Conservation (phyloP, 1,140 invertebrate genomes). For the Thaumetopoea pityocampa region DNA sequence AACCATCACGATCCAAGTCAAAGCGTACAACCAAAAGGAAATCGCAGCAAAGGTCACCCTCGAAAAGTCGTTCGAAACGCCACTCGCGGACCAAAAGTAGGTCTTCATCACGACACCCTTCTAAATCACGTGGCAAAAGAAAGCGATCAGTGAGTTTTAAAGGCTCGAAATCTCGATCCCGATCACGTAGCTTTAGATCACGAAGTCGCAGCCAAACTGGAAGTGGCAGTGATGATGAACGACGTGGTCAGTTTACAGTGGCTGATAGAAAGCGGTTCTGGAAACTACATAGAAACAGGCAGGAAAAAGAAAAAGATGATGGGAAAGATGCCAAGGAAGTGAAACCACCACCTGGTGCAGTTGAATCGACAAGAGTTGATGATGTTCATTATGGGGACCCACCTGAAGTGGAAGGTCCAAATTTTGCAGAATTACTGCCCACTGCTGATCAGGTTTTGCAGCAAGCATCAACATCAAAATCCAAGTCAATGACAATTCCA, state of each 20-base stretch:
- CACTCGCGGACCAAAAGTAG: constrained; percentile 32
- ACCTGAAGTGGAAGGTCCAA: constrained; percentile 64
- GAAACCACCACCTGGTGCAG: constrained; percentile 52
- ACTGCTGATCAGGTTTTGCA: constrained; percentile 37
- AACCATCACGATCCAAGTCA: constrained; percentile 33
- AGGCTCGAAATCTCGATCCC: constrained; percentile 36
- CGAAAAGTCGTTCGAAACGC: constrained; percentile 39
- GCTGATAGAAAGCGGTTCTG: constrained; percentile 63
- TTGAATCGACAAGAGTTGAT: constrained; percentile 48
- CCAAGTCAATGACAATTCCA: constrained; percentile 43
- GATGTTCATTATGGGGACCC: constrained; percentile 64
- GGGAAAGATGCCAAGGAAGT: constrained; percentile 43
- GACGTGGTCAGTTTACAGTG: constrained; percentile 62
- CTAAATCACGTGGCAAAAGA: constrained; percentile 34
- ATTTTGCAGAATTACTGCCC: constrained; percentile 57
- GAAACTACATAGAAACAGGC: constrained; percentile 54
- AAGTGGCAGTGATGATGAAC: constrained; percentile 49
- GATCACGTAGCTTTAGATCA: constrained; percentile 38
- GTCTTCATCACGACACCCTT: constrained; percentile 39
- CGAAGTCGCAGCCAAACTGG: constrained; percentile 36
- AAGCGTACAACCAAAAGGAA: constrained; percentile 35
- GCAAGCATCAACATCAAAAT: constrained; percentile 42
- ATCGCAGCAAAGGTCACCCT: constrained; percentile 31
- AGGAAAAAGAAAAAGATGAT: constrained; percentile 38
- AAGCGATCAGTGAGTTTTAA: constrained; percentile 28